These are phyloP conservation scores for Odontamblyopus lacepedii DNA, from an alignment of 2,797 vertebrate genomes.

Conservation along the genomic window DNA sequence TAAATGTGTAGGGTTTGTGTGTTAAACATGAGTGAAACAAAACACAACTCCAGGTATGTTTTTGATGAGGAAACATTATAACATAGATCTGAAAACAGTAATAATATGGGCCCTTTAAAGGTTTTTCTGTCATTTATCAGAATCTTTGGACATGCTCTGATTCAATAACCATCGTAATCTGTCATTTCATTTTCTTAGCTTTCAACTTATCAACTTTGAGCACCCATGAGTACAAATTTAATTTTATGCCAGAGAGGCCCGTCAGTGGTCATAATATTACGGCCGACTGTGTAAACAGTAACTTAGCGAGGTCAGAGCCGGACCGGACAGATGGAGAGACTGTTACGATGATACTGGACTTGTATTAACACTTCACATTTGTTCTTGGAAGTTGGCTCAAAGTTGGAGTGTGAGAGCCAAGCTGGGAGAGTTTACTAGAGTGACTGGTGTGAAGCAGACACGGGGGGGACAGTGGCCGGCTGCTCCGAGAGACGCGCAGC, in stretches of 20 bases:
- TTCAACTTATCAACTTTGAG: not conserved
- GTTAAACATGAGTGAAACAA: too few species aligned
- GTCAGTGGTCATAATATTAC: constrained; percentile 2
- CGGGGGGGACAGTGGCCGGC: constrained; percentile 51
- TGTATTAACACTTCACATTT: constrained; percentile 53
- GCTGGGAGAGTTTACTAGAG: constrained; percentile 50
- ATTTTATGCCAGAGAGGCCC: not conserved
- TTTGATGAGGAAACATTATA: too few species aligned
- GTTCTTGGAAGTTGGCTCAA: constrained; percentile 41
- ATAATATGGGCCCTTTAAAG: too few species aligned
- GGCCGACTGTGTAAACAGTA: constrained; percentile 27
- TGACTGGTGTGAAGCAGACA: constrained; percentile 58
- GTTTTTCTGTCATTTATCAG: too few species aligned
- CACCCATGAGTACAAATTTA: not conserved
- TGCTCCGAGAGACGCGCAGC: constrained; percentile 62
- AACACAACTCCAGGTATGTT: too few species aligned
- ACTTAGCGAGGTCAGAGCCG: constrained; percentile 35
- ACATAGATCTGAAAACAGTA: too few species aligned
- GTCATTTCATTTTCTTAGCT: not conserved
- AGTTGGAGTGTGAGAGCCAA: constrained; percentile 47
- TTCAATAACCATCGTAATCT: not conserved
- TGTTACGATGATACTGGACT: constrained; percentile 35
- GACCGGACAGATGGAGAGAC: constrained; percentile 16
- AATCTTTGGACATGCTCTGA: not conserved
- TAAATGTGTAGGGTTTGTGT: too few species aligned